Evolutionary conservation across 2,113 vertebrate species (phyloP).

Genomic region (Anarrhichthys ocellatus): DNA sequence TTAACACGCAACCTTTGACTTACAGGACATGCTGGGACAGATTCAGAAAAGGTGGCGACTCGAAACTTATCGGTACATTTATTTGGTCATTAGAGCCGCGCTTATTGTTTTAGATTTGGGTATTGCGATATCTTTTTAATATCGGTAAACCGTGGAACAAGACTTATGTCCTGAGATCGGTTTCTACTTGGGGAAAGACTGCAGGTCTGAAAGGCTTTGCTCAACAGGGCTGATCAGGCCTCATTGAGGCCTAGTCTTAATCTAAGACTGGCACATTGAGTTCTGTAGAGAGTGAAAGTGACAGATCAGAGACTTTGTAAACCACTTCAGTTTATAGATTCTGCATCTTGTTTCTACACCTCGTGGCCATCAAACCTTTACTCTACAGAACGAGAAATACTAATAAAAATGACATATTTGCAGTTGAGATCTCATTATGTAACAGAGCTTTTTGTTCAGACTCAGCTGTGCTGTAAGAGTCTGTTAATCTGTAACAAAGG

Average conservation of each 20-base stretch:
- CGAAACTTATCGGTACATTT: no score
- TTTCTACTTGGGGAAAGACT: neutral
- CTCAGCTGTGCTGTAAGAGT: neutral
- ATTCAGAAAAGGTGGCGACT: no score
- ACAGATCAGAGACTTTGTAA: neutral
- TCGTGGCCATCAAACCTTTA: neutral
- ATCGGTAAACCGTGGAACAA: no score
- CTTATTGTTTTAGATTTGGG: no score
- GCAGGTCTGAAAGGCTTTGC: neutral
- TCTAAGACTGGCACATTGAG: conserved; percentile 1
- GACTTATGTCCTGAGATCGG: no score
- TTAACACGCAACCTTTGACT: no score
- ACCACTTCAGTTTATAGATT: neutral
- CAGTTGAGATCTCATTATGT: neutral
- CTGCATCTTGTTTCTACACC: no score
- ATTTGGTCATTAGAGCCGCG: no score
- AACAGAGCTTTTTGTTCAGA: neutral
- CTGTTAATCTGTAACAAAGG: neutral
- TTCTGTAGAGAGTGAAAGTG: neutral
- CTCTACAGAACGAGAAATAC: no score
- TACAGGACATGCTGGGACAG: no score
- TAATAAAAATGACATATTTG: neutral
- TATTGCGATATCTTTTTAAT: no score
- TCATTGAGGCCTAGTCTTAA: neutral
- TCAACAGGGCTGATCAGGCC: neutral